These are phyloP conservation scores for Stichopus chloronotus DNA, from an alignment of 35 echinoderm and acorn worm species.

Conservation along the genomic window DNA sequence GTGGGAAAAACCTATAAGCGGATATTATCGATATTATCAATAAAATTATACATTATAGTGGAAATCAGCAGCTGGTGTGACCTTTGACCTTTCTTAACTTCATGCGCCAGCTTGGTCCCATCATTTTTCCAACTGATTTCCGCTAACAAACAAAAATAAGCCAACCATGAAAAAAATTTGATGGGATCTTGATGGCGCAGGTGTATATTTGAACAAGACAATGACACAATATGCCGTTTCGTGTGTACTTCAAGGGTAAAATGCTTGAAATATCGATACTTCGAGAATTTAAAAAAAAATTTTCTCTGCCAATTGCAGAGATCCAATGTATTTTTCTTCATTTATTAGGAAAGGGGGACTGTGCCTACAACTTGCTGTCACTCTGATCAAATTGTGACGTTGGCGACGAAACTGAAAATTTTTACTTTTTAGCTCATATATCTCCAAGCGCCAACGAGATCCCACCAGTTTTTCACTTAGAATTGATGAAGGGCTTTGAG, in stretches of 20 bases:
- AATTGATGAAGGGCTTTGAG: background rate
- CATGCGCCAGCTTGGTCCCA: too few species aligned
- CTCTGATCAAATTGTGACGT: background rate
- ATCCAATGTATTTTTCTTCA: background rate
- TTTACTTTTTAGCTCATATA: background rate
- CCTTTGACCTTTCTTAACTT: too few species aligned
- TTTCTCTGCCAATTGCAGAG: conserved; percentile 2
- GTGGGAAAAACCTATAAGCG: background rate
- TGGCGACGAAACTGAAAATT: background rate
- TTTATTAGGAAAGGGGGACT: background rate
- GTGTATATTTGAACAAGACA: background rate
- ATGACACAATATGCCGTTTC: too few species aligned
- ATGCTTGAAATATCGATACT: too few species aligned
- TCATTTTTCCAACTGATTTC: too few species aligned
- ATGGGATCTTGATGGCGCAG: too few species aligned
- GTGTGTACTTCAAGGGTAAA: too few species aligned
- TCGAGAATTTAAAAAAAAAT: background rate
- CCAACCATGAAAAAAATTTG: too few species aligned
- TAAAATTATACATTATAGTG: background rate
- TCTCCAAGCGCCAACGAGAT: too few species aligned
- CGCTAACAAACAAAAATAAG: background rate
- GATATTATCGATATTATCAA: background rate
- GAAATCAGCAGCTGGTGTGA: background rate
- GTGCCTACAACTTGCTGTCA: conserved; percentile 9
- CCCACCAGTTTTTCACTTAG: too few species aligned